These are phyloP conservation scores for Holothuria glaberrima DNA, from an alignment of 35 echinoderm and acorn worm species.

Conservation along the genomic window DNA sequence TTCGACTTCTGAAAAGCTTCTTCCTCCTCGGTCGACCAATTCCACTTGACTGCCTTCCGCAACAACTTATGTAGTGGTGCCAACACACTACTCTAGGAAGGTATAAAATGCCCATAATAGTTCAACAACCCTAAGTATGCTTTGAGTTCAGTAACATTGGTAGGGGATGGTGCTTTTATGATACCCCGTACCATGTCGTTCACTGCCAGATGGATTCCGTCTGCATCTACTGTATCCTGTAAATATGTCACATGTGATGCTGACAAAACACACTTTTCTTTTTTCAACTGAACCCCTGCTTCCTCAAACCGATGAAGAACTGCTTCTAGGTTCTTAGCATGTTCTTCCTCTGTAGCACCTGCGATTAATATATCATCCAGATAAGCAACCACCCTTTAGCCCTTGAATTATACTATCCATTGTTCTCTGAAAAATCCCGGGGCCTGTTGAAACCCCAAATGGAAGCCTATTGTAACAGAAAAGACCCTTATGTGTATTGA, in stretches of 20 bases:
- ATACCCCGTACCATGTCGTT: constrained; percentile 59
- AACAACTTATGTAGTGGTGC: constrained; percentile 61
- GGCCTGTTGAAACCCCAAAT: constrained; percentile 55
- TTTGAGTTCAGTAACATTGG: constrained; percentile 57
- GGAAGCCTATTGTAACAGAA: constrained; percentile 69
- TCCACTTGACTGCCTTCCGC: constrained; percentile 15
- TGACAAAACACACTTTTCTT: constrained; percentile 66
- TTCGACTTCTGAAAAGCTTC: constrained; percentile 55
- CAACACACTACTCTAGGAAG: not conserved
- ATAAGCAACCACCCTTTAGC: constrained; percentile 13
- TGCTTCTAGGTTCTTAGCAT: constrained; percentile 22
- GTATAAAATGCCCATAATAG: constrained; percentile 66
- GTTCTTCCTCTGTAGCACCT: constrained; percentile 32
- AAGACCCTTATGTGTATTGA: constrained; percentile 73
- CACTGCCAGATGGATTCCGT: constrained; percentile 54
- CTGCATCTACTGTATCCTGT: constrained; percentile 55
- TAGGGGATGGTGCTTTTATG: constrained; percentile 40
- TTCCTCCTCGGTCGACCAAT: constrained; percentile 26
- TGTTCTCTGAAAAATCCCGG: constrained; percentile 49
- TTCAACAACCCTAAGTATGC: constrained; percentile 71
- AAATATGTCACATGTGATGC: constrained; percentile 28
- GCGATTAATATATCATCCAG: constrained; percentile 43
- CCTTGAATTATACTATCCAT: constrained; percentile 59
- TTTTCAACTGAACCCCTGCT: constrained; percentile 40
- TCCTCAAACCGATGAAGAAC: constrained; percentile 49